Base-by-base conservation (phyloP, 2,113 vertebrate genomes). In the Hyaena hyaena region DNA sequence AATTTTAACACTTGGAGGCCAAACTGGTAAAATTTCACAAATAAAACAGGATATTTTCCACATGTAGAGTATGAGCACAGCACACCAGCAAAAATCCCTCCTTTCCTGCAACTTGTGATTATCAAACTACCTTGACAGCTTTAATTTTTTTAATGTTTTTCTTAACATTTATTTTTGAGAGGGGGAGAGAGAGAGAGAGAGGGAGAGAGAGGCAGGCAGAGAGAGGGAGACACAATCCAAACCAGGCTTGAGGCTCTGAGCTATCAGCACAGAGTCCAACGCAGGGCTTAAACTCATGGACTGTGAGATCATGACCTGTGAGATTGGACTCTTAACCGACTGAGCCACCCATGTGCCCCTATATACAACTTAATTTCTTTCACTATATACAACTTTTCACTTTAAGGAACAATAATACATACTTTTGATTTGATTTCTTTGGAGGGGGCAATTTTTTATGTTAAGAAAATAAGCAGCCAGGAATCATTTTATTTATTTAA, bases 401-500 rank as follows among this genome's bases (percentile, higher is more conserved):
- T 63, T 69, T 35, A 84, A 93, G 77, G 19, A 81, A 88, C 2
- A 66, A 45, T 5, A 79, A 84, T n/a, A 83, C 83, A 83, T 48
- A 76, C 55, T 53, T 82, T 53, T 66, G 12, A 87, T 23, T 90
- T 69, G 14, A 26, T n/a, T 82, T 83, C 23, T 61, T 61, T 58
- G 23, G 23, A 7, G 58, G 58, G 8, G 58, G 58, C 21, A 23
- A 19, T 26, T 50, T 68, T 82, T 90, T 55, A 84, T 91, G 96
- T 97, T 48, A 91, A 74, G 24, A 26, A 74, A 73, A 98, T 45
- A 82, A 65, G 26, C 8, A 81, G n/a, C 35, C 10, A 53, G 11
- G 16, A 90, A 87, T 92, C 48, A 94, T 86, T 82, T 91, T 74
- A 95, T 89, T 85, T 95, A 53, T 85, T 50, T 50, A 11, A 50